These are phyloP conservation scores for Drosophila prolongata DNA, from an alignment of 2,888 invertebrate genomes.

Conservation along the genomic window DNA sequence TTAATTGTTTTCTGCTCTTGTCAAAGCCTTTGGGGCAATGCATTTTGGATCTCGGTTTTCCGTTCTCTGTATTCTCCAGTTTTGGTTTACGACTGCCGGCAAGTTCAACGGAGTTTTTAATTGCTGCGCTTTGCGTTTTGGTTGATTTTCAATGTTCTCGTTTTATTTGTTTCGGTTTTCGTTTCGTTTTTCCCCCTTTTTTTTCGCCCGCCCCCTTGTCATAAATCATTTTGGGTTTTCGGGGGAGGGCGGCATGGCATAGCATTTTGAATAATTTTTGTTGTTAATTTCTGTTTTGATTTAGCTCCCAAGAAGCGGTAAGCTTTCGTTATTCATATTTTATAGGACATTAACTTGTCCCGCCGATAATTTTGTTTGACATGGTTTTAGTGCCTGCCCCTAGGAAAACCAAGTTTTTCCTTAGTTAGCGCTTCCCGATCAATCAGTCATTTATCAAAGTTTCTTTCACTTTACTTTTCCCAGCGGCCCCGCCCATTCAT, in stretches of 20 bases:
- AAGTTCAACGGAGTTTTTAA: slow-evolving; percentile 72
- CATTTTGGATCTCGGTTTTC: slow-evolving; percentile 12
- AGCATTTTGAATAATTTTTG: slow-evolving; percentile 45
- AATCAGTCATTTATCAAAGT: slow-evolving; percentile 70
- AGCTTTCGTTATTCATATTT: slow-evolving; percentile 39
- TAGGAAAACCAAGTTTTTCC: slow-evolving; percentile 26
- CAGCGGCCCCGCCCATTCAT: slow-evolving; percentile 38
- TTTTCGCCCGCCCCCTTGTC: slow-evolving; percentile 33
- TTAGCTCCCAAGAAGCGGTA: slow-evolving; percentile 43
- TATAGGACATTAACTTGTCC: slow-evolving; percentile 66
- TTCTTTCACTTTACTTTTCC: slow-evolving; percentile 49
- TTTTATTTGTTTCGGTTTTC: slow-evolving; percentile 37
- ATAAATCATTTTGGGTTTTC: slow-evolving; percentile 29
- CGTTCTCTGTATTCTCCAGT: slow-evolving; percentile 22
- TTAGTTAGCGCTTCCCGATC: slow-evolving; percentile 51
- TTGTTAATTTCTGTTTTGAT: slow-evolving; percentile 59
- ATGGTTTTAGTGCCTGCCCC: slow-evolving; percentile 40
- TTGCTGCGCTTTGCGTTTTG: slow-evolving; percentile 63
- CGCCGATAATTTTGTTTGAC: slow-evolving; percentile 51
- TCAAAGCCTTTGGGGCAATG: slow-evolving; percentile 54
- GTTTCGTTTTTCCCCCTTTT: slow-evolving; percentile 24
- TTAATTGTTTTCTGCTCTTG: slow-evolving; percentile 51
- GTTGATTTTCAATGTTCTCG: slow-evolving; percentile 52
- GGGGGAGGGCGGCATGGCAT: slow-evolving; percentile 3
- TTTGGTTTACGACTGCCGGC: slow-evolving; percentile 60